A percentile compares a stretch with the other conserved stretches of the same genome.
phyloP scores from a whole-genome alignment of 2,113 vertebrate genomes.

The Mormyrus iriodes region DNA sequence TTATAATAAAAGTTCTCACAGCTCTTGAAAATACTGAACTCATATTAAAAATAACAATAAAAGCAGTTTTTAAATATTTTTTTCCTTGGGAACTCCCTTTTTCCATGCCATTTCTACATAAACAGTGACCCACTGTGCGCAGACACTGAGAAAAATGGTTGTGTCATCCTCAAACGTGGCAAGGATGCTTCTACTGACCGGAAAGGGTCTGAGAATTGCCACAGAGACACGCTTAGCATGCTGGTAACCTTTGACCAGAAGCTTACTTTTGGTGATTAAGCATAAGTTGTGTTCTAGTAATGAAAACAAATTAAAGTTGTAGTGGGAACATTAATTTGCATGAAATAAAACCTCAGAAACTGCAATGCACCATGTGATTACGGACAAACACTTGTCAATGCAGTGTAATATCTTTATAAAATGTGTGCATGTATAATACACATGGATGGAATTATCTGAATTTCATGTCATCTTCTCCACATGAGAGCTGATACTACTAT shows the following conservation, averaged over 20 bases:
- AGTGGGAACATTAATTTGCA: not conserved
- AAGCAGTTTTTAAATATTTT: not conserved
- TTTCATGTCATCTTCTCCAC: not conserved
- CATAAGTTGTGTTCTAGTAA: not conserved
- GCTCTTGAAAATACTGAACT: not conserved
- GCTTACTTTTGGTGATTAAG: constrained; percentile 30
- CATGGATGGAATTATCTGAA: not conserved
- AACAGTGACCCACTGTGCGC: constrained; percentile 6
- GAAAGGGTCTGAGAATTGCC: not conserved
- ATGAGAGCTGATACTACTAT: not conserved
- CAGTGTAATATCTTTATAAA: not conserved
- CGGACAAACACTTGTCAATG: constrained; percentile 1
- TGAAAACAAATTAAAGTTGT: not conserved
- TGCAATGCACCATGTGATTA: constrained; percentile 19
- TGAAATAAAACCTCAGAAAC: constrained; percentile 17
- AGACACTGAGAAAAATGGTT: not conserved
- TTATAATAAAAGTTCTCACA: not conserved
- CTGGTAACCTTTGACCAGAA: not conserved
- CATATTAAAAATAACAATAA: constrained; percentile 15
- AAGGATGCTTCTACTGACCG: constrained; percentile 58
- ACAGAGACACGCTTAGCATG: constrained; percentile 27
- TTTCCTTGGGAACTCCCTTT: not conserved
- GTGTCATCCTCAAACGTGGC: constrained; percentile 42
- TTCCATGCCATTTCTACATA: not conserved
- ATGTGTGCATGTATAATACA: not conserved